Base-by-base conservation (phyloP, 1,140 invertebrate species). In the Chrysomallon squamiferum region DNA sequence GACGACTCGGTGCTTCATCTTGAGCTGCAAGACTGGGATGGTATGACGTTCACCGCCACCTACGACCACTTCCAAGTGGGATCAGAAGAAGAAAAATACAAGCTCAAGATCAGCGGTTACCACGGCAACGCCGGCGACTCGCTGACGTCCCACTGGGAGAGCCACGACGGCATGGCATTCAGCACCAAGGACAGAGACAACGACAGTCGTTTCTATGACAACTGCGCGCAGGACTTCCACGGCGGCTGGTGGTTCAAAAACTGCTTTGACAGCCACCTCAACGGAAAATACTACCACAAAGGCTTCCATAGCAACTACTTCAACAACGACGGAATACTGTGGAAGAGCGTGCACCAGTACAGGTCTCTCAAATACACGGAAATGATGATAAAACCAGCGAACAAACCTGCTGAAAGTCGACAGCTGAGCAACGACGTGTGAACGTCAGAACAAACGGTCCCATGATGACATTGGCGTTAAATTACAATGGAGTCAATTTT, bases 181-280 rank as follows among this genome's bases (percentile, higher is more conserved):
- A 92, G 90, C 33, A 92, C 92, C 0, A 84, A 85, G 45, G 92
- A 93, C 66, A 80, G 85, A 22, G 92, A 93, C 77, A 90, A 92
- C 72, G 92, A 93, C 75, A 87, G 88, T 15, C 89, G 89, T 79
- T 84, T 86, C 45, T 90, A 91, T 45, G 90, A 91, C 58, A 90
- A 89, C 65, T 93, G 92, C 77, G 91, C 92, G 0, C 81, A 88
- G 54, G 79, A 84, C 59, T 88, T 86, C 73, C 71, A 81, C 15
- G 87, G 87, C 15, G 88, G 84, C 4, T 88, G 87, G 87, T 88
- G 88, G 88, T 88, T 86, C 70, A 86, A 84, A 43, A 93, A 94
- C 82, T 98, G 95, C 85, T 95, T 96, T 78, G 93, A 95, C 80
- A 93, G 93, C 1, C 96, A 97, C 87, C 89, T 97, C 32, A 97